A percentile compares a stretch with the other conserved stretches of the same genome.
Conservation (phyloP, 2,113 vertebrate species). For the Pollachius pollachius region DNA sequence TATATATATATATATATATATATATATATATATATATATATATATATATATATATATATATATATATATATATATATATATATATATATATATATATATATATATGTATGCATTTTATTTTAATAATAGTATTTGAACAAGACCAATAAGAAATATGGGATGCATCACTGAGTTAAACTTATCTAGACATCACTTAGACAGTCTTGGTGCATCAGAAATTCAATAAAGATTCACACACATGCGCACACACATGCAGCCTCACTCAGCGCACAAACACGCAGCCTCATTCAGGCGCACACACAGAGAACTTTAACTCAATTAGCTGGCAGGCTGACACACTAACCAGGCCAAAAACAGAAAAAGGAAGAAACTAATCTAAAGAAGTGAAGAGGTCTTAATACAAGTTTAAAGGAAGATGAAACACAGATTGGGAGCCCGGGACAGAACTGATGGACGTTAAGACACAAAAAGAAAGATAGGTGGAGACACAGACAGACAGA, state of each 20-base stretch:
- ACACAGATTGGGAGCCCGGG: background rate
- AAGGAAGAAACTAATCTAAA: background rate
- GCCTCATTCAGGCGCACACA: background rate
- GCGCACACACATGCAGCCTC: slow-evolving; percentile 1
- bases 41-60: too few species aligned
- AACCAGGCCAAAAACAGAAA: slow-evolving; percentile 34
- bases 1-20: too few species aligned
- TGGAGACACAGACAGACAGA: background rate
- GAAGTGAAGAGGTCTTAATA: background rate
- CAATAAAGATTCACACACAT: slow-evolving; percentile 28
- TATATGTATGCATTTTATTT: too few species aligned
- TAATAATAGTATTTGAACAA: background rate
- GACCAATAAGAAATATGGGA: background rate
- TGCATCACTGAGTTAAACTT: background rate
- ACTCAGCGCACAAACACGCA: background rate
- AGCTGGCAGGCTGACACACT: slow-evolving; percentile 38
- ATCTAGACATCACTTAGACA: background rate
- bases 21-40: too few species aligned
- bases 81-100: too few species aligned
- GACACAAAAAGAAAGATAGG: background rate
- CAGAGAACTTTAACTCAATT: slow-evolving; percentile 35
- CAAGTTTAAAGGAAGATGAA: background rate
- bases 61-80: too few species aligned
- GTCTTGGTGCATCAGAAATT: slow-evolving; percentile 32
- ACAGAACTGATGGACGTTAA: background rate